These are phyloP conservation scores for Stomatorhinus walkeri DNA, from an alignment of 2,797 vertebrate species.

Conservation along the genomic window DNA sequence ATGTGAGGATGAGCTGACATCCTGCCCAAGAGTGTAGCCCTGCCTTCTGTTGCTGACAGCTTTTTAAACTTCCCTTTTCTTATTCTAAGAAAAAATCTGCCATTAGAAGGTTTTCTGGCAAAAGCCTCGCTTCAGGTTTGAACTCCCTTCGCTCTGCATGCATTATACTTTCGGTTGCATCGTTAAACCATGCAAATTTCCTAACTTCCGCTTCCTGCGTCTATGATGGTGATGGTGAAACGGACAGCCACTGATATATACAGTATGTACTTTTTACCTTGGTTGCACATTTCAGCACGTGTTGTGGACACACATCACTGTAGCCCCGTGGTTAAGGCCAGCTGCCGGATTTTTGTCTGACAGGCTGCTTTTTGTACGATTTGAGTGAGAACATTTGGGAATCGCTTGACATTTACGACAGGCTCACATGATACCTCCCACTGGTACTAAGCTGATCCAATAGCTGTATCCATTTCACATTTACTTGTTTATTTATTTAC, in stretches of 20 bases:
- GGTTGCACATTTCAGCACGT: neutral
- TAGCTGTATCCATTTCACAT: neutral
- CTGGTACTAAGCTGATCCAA: neutral
- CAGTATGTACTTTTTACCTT: neutral
- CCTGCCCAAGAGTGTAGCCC: neutral
- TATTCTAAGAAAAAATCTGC: conserved; percentile 18
- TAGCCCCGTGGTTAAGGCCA: neutral
- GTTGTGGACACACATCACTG: neutral
- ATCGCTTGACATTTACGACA: neutral
- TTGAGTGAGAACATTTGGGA: neutral
- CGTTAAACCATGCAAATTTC: neutral
- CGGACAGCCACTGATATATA: neutral
- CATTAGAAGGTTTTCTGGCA: neutral
- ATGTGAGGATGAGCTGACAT: neutral
- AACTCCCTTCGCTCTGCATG: conserved; percentile 1
- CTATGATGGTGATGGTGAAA: neutral
- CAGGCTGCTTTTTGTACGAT: neutral
- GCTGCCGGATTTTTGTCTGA: neutral
- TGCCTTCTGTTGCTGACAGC: neutral
- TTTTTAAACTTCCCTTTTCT: neutral
- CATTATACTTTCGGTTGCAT: neutral
- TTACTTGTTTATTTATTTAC: neutral
- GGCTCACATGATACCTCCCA: neutral
- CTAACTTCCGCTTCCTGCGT: neutral
- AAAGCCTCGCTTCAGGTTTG: neutral